A percentile compares a stretch with the other conserved stretches of the same genome.
Conservation (phyloP, 2,113 vertebrate genomes). For the Nyctereutes procyonoides region DNA sequence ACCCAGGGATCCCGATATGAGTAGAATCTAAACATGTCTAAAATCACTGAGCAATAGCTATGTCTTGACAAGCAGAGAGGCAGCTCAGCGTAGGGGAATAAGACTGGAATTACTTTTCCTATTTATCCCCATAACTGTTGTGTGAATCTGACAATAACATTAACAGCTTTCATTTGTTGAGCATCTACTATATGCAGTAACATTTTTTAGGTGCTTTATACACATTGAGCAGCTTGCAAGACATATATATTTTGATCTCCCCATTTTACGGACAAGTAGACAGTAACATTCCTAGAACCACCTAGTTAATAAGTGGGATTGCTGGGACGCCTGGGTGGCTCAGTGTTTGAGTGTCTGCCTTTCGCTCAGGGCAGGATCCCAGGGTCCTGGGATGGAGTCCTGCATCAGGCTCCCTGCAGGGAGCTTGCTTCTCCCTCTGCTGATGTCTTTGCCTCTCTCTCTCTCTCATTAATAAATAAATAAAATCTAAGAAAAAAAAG, state of each 20-base stretch:
- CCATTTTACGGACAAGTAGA: neutral
- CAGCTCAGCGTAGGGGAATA: neutral
- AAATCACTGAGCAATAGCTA: neutral
- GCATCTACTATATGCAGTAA: neutral
- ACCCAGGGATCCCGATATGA: no score
- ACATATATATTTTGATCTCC: neutral
- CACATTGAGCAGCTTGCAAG: neutral
- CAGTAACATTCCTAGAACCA: neutral
- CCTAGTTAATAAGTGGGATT: neutral
- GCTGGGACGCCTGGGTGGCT: neutral
- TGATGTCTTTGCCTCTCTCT: no score
- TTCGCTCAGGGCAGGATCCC: no score
- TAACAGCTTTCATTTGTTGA: neutral
- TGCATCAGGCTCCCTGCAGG: no score
- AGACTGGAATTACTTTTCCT: neutral
- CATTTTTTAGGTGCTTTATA: neutral
- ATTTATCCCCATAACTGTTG: neutral
- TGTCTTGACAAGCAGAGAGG: neutral
- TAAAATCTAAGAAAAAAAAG: no score
- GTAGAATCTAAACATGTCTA: neutral
- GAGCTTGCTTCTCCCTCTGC: no score
- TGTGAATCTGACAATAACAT: neutral
- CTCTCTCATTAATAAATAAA: no score
- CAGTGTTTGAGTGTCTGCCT: no score
- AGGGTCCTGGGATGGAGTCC: no score